Evolutionary conservation across 2,797 vertebrate species (phyloP).

Genomic region (Myotis vivesi): DNA sequence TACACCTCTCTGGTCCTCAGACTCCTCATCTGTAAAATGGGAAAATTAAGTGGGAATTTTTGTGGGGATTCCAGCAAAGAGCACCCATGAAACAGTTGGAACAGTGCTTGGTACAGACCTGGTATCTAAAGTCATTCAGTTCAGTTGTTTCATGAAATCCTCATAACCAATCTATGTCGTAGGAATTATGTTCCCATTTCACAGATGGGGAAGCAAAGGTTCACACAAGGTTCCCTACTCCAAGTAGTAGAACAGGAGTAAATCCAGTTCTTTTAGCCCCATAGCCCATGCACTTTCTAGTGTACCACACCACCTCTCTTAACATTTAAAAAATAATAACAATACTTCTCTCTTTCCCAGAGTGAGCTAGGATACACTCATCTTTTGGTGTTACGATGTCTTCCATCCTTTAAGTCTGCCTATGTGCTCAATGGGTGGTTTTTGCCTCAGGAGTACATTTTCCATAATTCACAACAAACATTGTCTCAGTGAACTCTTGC

Average conservation of each 20-base stretch:
- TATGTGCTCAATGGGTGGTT: neutral
- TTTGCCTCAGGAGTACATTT: neutral
- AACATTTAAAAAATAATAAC: neutral
- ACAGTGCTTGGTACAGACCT: rapidly evolving
- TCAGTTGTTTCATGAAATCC: neutral
- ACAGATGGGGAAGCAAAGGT: neutral
- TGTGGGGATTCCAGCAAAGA: neutral
- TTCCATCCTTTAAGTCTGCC: neutral
- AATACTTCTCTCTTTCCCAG: neutral
- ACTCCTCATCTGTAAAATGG: neutral
- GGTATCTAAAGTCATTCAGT: neutral
- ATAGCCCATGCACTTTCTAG: neutral
- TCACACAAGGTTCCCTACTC: neutral
- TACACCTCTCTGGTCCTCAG: neutral
- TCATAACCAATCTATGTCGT: neutral
- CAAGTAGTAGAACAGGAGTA: neutral
- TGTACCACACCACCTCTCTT: neutral
- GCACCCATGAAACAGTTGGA: neutral
- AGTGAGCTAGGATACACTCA: neutral
- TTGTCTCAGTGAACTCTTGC: neutral
- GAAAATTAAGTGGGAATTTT: neutral
- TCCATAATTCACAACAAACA: neutral
- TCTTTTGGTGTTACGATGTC: neutral
- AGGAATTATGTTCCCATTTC: neutral
- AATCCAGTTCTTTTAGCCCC: neutral